Evolutionary conservation across 2,888 invertebrate genomes (phyloP), one percentile per base, ranked within the genome.

Genomic region (Nineta flava): DNA sequence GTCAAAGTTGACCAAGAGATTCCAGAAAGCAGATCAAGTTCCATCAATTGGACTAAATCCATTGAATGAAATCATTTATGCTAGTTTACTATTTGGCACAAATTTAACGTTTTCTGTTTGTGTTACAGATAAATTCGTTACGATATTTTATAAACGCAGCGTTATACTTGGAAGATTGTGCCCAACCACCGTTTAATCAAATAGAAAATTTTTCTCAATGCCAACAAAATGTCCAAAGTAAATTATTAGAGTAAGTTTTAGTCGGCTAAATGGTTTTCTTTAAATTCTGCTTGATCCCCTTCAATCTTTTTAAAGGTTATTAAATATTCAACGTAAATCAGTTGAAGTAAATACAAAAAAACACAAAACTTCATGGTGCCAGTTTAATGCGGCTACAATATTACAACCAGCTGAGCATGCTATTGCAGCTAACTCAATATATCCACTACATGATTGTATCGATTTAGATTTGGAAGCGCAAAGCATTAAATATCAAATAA

Each of bases 51-150:
- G n/a, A n/a, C n/a, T n/a, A n/a, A n/a, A n/a, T n/a, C n/a, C n/a
- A n/a, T n/a, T n/a, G n/a, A n/a, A n/a, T n/a, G n/a, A n/a, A n/a
- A n/a, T n/a, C n/a, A n/a, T n/a, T n/a, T n/a, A n/a, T n/a, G n/a
- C n/a, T n/a, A n/a, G n/a, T n/a, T n/a, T n/a, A n/a, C n/a, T n/a
- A n/a, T n/a, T n/a, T n/a, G n/a, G n/a, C n/a, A n/a, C n/a, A n/a
- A n/a, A n/a, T n/a, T n/a, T n/a, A n/a, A n/a, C n/a, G n/a, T n/a
- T n/a, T n/a, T n/a, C n/a, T n/a, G n/a, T n/a, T n/a, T n/a, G n/a
- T n/a, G n/a, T n/a, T n/a, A n/a, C n/a, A n/a, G 85, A 75, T 87
- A 17, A 88, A 88, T 61, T 75, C 77, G 63, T 68, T 87, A 43
- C 76, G 87, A 0, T 78, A 80, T 57, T 71, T 76, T 60, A 82